phyloP scores from a whole-genome alignment of 2,888 invertebrate species.

The Rugalucina vietnamica region DNA sequence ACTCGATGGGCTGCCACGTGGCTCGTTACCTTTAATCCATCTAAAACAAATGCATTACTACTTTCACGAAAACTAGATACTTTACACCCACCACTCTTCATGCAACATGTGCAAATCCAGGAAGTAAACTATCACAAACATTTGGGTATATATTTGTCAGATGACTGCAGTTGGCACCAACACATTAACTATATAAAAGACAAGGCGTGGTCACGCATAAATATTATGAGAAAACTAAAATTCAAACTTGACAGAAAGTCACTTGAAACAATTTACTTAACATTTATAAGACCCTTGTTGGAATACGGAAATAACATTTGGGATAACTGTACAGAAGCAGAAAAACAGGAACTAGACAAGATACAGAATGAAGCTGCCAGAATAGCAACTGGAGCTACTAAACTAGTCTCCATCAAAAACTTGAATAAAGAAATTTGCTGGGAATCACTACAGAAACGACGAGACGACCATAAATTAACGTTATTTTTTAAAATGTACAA shows the following conservation, averaged over 20 bases:
- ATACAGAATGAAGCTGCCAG: slow-evolving; percentile 5
- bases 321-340: background rate
- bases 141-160: background rate
- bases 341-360: slow-evolving; percentile 5
- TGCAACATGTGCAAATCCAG: background rate
- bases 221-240: background rate
- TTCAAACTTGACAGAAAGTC: background rate
- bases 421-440: background rate
- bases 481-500: slow-evolving; percentile 2
- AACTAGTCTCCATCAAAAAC: slow-evolving; percentile 1
- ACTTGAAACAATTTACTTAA: background rate
- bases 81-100: background rate
- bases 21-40: background rate
- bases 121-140: background rate
- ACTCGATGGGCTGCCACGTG: background rate
- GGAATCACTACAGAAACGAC: background rate
- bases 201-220: background rate
- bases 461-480: background rate
- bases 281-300: background rate
- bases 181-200: background rate
- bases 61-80: background rate
- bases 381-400: slow-evolving; percentile 1
- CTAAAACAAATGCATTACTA: background rate
- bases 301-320: background rate
- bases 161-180: background rate